Evolutionary conservation across 2,113 vertebrate genomes (phyloP).

Genomic region (Dolichallabes microphthalmus): DNA sequence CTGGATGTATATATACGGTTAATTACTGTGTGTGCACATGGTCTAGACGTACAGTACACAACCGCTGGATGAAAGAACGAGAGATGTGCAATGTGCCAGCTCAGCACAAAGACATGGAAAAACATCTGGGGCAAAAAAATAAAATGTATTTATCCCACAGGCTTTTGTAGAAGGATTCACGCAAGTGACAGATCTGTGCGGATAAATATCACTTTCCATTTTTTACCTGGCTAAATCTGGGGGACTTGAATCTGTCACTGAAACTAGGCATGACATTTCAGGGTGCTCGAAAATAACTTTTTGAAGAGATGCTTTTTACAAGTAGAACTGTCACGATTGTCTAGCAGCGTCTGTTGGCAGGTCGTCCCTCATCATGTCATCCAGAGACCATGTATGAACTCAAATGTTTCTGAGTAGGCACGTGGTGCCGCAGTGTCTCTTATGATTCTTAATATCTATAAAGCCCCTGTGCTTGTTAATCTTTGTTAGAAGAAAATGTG

Average conservation of each 20-base stretch:
- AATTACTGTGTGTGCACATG: conserved; percentile 16
- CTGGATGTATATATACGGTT: conserved; percentile 22
- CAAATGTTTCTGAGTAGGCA: not conserved
- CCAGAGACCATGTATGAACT: not conserved
- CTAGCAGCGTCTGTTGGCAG: not conserved
- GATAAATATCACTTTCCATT: conserved; percentile 44
- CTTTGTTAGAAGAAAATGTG: too few species aligned
- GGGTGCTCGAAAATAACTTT: not conserved
- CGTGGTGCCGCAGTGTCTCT: not conserved
- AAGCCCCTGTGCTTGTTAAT: not conserved
- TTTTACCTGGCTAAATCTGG: conserved; percentile 44
- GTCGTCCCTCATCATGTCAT: not conserved
- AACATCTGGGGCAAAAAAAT: conserved; percentile 47
- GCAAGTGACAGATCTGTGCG: conserved; percentile 52
- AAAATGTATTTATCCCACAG: conserved; percentile 47
- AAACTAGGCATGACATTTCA: conserved; percentile 25
- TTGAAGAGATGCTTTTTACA: not conserved
- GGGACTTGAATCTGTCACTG: conserved; percentile 16
- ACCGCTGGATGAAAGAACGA: conserved; percentile 37
- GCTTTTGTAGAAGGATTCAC: conserved; percentile 57
- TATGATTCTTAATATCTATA: not conserved
- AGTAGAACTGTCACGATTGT: not conserved
- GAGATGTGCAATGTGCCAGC: conserved; percentile 49
- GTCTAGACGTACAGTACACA: conserved; percentile 32
- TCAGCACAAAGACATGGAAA: conserved; percentile 13